A percentile compares a stretch with the other conserved stretches of the same genome.
Evolutionary conservation across 2,113 vertebrate species (phyloP).

Genomic region (Tamias sibiricus): DNA sequence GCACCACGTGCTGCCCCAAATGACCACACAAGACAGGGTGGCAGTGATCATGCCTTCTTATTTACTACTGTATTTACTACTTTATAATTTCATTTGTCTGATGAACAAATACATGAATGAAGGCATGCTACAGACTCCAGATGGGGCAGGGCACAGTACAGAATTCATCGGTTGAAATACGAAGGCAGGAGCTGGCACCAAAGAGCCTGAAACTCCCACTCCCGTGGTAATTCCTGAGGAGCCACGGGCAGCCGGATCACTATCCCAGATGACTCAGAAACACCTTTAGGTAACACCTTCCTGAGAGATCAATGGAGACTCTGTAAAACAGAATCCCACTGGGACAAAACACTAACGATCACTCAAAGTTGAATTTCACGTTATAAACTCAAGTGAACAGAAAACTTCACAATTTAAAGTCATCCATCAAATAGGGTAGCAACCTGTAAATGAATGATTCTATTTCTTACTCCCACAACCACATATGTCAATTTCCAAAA

Average conservation of each 20-base stretch:
- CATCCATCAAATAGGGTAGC: not conserved
- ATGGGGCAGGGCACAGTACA: not conserved
- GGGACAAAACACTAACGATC: not conserved
- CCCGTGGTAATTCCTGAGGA: not conserved
- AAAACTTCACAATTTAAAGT: slow-evolving; percentile 24
- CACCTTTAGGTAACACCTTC: not conserved
- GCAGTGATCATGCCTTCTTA: not conserved
- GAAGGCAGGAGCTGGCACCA: not conserved
- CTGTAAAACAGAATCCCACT: not conserved
- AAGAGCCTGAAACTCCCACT: not conserved
- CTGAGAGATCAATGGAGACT: slow-evolving; percentile 28
- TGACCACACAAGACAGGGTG: not conserved
- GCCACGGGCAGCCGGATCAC: not conserved
- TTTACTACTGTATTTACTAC: not conserved
- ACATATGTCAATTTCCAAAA: not conserved
- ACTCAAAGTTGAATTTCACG: not conserved
- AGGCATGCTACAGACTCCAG: not conserved
- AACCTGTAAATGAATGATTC: not conserved
- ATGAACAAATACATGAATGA: not conserved
- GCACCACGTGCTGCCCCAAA: not conserved
- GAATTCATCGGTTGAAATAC: not conserved
- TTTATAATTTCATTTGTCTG: not conserved
- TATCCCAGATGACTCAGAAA: not conserved
- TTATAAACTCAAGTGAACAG: not conserved
- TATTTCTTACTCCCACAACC: slow-evolving; percentile 41